Base-by-base conservation (phyloP, 2,113 vertebrate species). In the Glaucomys volans region DNA sequence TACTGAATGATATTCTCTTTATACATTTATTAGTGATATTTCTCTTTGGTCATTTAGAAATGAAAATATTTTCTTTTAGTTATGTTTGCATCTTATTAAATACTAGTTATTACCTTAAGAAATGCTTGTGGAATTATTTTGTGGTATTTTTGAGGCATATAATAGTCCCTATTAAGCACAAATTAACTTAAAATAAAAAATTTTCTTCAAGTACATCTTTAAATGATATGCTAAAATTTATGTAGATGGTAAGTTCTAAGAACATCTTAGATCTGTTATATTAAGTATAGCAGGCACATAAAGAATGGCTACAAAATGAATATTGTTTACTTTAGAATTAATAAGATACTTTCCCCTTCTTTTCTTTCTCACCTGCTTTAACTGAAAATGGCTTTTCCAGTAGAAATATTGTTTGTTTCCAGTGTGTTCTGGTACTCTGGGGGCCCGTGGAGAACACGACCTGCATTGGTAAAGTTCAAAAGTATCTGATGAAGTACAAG, bases 321-420 rank as follows among this genome's bases (percentile, higher is more conserved):
- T 37, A 67, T 17, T 50, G 30, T 79, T 91, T 74, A 71, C 66
- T 92, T 85, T 67, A 74, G 42, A 81, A 93, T 18, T 13, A 95
- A 4, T 59, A 87, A 75, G 37, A 83, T 11, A 67, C 1, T 9
- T 50, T 8, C 1, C 28, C 17, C 17, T 20, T 59, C 64, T 67
- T 47, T 59, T 90, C 72, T 76, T 95, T 81, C 97, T 97, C 97
- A 99, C 99, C 99, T 98, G 99, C 98, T 98, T 99, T 98, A 75
- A 99, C 99, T 67, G 98, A 66, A 94, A 99, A 81, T 12, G 99
- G 99, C 59, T 98, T 99, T 98, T 99, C 99, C 96, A 99, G 97
- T 4, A 99, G 98, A 98, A 99, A 99, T 42, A 99, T 4, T 0
- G 99, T 99, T 98, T 99, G 99, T 84, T 99, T 99, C 99, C 99